phyloP scores from a whole-genome alignment of 1,140 invertebrate genomes.

The Hydropsyche tenuis region DNA sequence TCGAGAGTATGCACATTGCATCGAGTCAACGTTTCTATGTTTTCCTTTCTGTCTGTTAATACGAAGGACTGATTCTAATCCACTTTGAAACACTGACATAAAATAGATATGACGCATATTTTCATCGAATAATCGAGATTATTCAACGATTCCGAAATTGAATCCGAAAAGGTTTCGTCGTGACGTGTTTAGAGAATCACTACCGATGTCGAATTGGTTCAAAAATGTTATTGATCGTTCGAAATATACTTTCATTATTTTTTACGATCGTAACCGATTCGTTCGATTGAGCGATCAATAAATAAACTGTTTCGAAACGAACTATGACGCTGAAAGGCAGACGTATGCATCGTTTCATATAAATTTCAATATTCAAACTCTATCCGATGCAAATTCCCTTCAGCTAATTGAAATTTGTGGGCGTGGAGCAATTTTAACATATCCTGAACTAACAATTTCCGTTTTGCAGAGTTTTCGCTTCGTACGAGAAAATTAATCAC shows the following conservation, averaged over 20 bases:
- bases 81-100: conserved; percentile 23
- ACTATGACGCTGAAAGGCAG: too few relatives aligned
- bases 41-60: conserved; percentile 18
- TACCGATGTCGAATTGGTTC: too few relatives aligned
- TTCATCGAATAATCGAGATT: neutral
- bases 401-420: conserved; percentile 21
- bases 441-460: conserved; percentile 32
- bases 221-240: neutral
- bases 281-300: neutral
- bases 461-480: neutral
- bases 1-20: conserved; percentile 23
- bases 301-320: neutral
- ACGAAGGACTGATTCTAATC: conserved; percentile 23
- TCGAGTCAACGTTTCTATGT: conserved; percentile 18
- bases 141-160: neutral
- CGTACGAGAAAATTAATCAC: neutral
- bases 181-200: neutral
- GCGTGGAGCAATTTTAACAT: conserved; percentile 23
- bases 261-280: neutral
- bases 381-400: conserved; percentile 21
- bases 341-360: neutral
- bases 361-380: neutral
- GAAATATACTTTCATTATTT: neutral
- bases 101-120: neutral
- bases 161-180: neutral